Percentiles rank a stretch among this genome's conserved stretches.
phyloP scores from a whole-genome alignment of 2,113 vertebrate species.

The Furnarius figulus region DNA sequence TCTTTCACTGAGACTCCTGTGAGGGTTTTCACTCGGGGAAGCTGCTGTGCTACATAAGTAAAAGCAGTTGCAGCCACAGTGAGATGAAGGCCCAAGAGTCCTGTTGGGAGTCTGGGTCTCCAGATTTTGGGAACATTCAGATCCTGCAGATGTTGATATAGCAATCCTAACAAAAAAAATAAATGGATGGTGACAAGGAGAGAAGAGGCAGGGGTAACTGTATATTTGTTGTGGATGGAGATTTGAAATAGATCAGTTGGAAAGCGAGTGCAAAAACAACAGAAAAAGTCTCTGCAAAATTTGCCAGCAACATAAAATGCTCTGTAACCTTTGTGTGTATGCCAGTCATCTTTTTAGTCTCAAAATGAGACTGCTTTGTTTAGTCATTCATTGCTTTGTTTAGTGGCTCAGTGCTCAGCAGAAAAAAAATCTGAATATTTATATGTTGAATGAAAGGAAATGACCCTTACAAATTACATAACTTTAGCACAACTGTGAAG shows the following conservation, averaged over 20 bases:
- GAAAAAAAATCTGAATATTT: not conserved
- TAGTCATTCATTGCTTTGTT: not conserved
- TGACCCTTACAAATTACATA: not conserved
- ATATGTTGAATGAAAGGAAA: not conserved
- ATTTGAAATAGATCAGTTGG: not conserved
- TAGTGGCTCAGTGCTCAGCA: not conserved
- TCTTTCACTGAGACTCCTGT: not conserved
- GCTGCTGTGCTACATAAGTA: not conserved
- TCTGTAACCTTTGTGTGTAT: not conserved
- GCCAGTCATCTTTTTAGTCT: not conserved
- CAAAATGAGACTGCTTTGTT: not conserved
- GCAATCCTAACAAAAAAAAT: not conserved
- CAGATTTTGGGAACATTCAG: not conserved
- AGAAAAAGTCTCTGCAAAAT: not conserved
- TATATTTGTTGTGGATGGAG: not conserved
- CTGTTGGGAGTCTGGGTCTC: not conserved
- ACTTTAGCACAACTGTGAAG: not conserved
- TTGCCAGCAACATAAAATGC: not conserved
- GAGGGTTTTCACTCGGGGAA: not conserved
- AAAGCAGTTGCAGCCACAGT: not conserved
- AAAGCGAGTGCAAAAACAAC: not conserved
- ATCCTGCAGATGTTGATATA: not conserved
- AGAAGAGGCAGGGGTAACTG: not conserved
- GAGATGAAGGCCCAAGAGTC: not conserved
- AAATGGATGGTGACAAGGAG: not conserved